phyloP scores from a whole-genome alignment of 2,797 vertebrate species.

The Scolopax rusticola region DNA sequence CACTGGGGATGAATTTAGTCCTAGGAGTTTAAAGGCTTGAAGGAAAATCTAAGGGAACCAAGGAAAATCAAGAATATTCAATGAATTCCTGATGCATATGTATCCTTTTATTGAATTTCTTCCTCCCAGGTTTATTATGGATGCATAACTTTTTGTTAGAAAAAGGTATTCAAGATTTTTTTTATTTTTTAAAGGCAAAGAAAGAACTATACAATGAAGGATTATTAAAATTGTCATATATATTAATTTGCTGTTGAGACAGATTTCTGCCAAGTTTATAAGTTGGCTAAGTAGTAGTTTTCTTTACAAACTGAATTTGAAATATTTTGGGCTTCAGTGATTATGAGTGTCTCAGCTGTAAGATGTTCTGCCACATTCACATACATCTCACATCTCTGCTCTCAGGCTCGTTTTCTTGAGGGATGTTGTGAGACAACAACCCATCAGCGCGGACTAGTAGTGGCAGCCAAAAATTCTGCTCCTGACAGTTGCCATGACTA shows the following conservation, averaged over 20 bases:
- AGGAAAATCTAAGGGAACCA: constrained; percentile 50
- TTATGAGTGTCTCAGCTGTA: neutral
- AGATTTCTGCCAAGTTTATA: constrained; percentile 48
- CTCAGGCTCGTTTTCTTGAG: constrained; percentile 14
- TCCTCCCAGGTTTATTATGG: constrained; percentile 48
- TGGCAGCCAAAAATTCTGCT: constrained; percentile 25
- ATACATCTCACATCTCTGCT: constrained; percentile 1
- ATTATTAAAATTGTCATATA: constrained; percentile 67
- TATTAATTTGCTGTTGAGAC: constrained; percentile 37
- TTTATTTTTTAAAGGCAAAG: neutral
- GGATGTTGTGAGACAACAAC: neutral
- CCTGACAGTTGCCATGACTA: neutral
- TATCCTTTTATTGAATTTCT: constrained; percentile 52
- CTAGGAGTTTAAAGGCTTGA: constrained; percentile 35
- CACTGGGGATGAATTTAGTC: neutral
- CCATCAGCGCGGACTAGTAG: neutral
- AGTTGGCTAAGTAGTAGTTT: constrained; percentile 11
- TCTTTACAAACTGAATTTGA: constrained; percentile 14
- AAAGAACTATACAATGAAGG: constrained; percentile 22
- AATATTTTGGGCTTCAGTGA: constrained; percentile 33
- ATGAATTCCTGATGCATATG: constrained; percentile 48
- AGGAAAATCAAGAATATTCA: constrained; percentile 73
- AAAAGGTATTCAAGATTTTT: constrained; percentile 2
- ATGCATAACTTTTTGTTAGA: constrained; percentile 44
- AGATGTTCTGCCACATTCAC: constrained; percentile 14